Percentiles rank a stretch among this genome's conserved stretches.
Conservation (phyloP, 2,113 vertebrate species). For the Phasianus colchicus region DNA sequence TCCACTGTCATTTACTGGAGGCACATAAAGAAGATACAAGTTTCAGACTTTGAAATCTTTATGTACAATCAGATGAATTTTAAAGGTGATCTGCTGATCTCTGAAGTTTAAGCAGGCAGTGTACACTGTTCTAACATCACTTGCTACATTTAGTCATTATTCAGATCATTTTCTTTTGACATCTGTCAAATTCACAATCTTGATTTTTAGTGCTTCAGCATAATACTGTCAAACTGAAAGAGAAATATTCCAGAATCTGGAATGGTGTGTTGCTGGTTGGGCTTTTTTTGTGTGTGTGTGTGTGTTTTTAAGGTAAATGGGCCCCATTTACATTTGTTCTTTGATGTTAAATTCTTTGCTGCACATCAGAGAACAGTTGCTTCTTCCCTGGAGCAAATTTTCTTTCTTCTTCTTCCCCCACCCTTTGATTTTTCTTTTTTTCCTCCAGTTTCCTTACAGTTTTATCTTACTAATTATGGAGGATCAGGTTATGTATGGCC, state of each 20-base stretch:
- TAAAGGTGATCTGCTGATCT: slow-evolving; percentile 38
- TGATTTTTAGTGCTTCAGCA: slow-evolving; percentile 52
- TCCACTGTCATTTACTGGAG: not conserved
- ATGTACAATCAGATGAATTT: slow-evolving; percentile 20
- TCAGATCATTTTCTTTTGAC: slow-evolving; percentile 68
- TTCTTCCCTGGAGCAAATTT: slow-evolving; percentile 81
- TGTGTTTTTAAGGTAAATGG: slow-evolving; percentile 74
- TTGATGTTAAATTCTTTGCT: slow-evolving; percentile 84
- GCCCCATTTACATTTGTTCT: slow-evolving; percentile 80
- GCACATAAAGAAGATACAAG: not conserved
- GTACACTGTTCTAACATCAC: slow-evolving; percentile 2
- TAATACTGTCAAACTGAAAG: slow-evolving; percentile 68
- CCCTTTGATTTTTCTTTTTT: slow-evolving; percentile 51
- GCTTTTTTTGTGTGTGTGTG: not conserved
- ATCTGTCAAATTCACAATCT: slow-evolving; percentile 68
- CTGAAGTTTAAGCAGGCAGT: slow-evolving; percentile 30
- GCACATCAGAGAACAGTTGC: slow-evolving; percentile 83
- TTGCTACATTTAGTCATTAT: not conserved
- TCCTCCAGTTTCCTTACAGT: slow-evolving; percentile 61
- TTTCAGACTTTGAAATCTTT: slow-evolving; percentile 15
- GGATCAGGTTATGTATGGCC: slow-evolving; percentile 66
- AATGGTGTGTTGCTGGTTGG: slow-evolving; percentile 53
- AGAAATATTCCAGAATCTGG: slow-evolving; percentile 72
- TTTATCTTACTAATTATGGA: slow-evolving; percentile 79
- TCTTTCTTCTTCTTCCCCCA: slow-evolving; percentile 62